Conservation (phyloP, 2,113 vertebrate species). For the Poecilia latipinna region DNA sequence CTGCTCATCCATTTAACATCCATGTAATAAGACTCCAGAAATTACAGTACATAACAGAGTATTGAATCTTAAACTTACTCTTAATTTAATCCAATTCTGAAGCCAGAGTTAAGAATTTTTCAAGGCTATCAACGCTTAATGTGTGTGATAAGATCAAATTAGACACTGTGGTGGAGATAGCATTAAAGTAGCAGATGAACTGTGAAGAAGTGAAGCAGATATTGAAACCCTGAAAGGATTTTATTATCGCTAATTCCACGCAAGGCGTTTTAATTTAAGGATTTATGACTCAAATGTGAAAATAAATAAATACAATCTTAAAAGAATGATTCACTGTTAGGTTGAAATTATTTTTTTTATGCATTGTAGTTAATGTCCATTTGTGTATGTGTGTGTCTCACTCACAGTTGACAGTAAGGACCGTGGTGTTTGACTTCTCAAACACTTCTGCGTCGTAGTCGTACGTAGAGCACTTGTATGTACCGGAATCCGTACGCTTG, state of each 20-base stretch:
- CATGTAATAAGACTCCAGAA: constrained; percentile 38
- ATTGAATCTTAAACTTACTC: constrained; percentile 35
- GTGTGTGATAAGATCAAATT: constrained; percentile 61
- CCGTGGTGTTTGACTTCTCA: constrained; percentile 63
- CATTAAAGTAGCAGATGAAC: constrained; percentile 62
- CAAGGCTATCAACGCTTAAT: constrained; percentile 44
- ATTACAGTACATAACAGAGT: constrained; percentile 13
- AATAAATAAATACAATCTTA: neutral
- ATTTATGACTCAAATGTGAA: constrained; percentile 22
- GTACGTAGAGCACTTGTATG: constrained; percentile 77
- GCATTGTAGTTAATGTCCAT: neutral
- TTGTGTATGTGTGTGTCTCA: constrained; percentile 18
- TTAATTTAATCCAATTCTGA: constrained; percentile 50
- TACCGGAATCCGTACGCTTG: constrained; percentile 69
- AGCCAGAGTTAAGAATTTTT: constrained; percentile 38
- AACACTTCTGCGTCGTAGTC: constrained; percentile 82
- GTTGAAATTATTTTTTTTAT: constrained; percentile 5
- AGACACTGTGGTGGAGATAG: constrained; percentile 36
- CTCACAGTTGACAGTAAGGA: constrained; percentile 85
- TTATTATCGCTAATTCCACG: constrained; percentile 31
- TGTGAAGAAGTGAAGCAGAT: constrained; percentile 56
- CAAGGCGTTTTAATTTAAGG: constrained; percentile 35
- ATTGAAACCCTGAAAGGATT: constrained; percentile 30
- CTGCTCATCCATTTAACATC: constrained; percentile 14
- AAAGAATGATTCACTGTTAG: constrained; percentile 10